Conservation (phyloP, 2,113 vertebrate species). For the Burhinus bistriatus region DNA sequence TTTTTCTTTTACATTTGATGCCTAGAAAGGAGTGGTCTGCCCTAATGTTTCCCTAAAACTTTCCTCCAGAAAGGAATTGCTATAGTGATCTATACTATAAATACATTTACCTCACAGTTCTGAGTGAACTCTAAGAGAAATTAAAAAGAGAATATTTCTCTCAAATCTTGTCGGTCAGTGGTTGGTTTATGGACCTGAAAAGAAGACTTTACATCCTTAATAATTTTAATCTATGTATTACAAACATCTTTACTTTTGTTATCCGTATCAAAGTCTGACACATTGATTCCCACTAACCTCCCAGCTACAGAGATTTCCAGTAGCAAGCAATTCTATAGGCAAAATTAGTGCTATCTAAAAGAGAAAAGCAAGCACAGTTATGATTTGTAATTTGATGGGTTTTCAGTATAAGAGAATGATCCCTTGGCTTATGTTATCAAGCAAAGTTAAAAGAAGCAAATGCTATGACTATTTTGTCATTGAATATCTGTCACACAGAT, state of each 20-base stretch:
- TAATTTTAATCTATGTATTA: not conserved
- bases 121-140: not conserved
- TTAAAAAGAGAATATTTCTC: not conserved
- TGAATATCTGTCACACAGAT: not conserved
- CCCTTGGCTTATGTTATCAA: not conserved
- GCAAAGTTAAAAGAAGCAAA: not conserved
- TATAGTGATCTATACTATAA: not conserved
- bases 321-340: not conserved
- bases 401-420: not conserved
- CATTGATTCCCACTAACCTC: not conserved
- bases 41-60: not conserved
- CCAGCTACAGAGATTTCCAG: not conserved
- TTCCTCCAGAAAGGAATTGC: not conserved
- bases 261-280: not conserved
- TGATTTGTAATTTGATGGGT: not conserved
- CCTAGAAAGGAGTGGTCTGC: not conserved
- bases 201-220: not conserved
- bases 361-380: not conserved
- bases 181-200: not conserved
- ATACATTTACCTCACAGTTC: not conserved
- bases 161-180: not conserved
- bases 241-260: not conserved
- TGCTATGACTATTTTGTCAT: not conserved
- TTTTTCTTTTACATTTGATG: slow-evolving; percentile 27
- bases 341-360: not conserved